Evolutionary conservation across 2,797 vertebrate species (phyloP), one percentile per base, ranked within the genome.

Genomic region (Myiotriccus ornatus): DNA sequence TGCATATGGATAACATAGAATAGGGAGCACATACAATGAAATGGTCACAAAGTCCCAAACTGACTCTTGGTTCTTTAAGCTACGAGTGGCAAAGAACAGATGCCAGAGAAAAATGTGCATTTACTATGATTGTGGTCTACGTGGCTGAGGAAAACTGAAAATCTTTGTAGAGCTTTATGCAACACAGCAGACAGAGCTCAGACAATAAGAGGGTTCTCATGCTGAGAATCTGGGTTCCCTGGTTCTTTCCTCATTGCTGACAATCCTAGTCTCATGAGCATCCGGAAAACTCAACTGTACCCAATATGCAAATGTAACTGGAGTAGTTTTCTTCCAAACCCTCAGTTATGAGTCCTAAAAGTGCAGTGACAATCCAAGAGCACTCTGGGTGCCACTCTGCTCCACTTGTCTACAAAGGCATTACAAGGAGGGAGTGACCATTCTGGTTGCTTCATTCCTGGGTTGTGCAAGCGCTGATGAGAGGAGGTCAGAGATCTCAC

Each of bases 361-460:
- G 47, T 1, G 2, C 21, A 27, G 14, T 24, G 57, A 43, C 59
- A 71, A 53, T 5, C 4, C 0, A 7, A 27, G 65, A 55, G 20
- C 0, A 0, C 25, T 57, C 46, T n/a, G 63, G 19, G n/a, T 12
- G 25, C 28, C 0, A 1, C 46, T 43, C 12, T 68, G 41, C 49
- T 82, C 9, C 57, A 59, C 20, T 3, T 52, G 32, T 13, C 35
- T 30, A 10, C 44, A 59, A 46, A 44, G 37, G 39, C 12, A n/a
- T 43, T 35, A 20, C 28, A 69, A 71, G 22, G 28, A 69, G 19
- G 28, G 44, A 56, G 10, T 27, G 57, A 50, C 44, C 20, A 7
- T 28, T 41, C 49, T 41, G 70, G 41, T 43, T 82, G 18, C 49
- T 28, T 78, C 57, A 12, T n/a, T 65, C 34, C 27, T 37, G 57